Evolutionary conservation across 2,888 invertebrate species (phyloP).

Genomic region (Hololepta plana): DNA sequence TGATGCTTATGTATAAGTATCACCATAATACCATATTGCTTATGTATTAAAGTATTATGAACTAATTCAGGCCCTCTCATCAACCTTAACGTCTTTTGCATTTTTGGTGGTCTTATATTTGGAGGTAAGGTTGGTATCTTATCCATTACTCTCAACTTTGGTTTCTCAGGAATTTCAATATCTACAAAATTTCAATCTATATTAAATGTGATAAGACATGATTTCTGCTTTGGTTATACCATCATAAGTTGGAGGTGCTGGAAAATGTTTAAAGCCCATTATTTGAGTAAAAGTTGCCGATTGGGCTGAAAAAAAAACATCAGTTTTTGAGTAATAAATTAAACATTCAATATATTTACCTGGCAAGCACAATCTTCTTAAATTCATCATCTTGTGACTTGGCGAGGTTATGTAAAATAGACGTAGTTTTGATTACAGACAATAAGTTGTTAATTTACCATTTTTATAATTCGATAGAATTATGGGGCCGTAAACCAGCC

Average conservation of each 20-base stretch:
- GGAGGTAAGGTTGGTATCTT: slow-evolving; percentile 54
- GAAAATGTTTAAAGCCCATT: slow-evolving; percentile 50
- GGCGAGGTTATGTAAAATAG: too few species aligned
- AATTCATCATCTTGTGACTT: too few species aligned
- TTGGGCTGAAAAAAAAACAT: too few species aligned
- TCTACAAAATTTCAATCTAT: slow-evolving; percentile 28
- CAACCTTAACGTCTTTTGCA: slow-evolving; percentile 62
- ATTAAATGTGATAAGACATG: background rate
- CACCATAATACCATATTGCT: slow-evolving; percentile 88
- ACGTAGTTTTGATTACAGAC: too few species aligned
- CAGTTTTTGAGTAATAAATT: too few species aligned
- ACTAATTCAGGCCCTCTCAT: slow-evolving; percentile 83
- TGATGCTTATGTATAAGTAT: slow-evolving; percentile 17
- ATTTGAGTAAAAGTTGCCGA: too few species aligned
- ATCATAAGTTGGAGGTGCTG: slow-evolving; percentile 46
- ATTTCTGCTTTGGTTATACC: slow-evolving; percentile 29
- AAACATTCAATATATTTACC: too few species aligned
- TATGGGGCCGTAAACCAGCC: too few species aligned
- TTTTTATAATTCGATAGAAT: too few species aligned
- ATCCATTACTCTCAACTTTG: slow-evolving; percentile 49
- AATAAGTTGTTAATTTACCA: too few species aligned
- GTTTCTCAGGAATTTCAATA: slow-evolving; percentile 52
- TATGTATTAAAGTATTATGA: slow-evolving; percentile 70
- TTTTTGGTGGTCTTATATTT: slow-evolving; percentile 56
- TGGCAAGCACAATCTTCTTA: too few species aligned